A percentile compares a stretch with the other conserved stretches of the same genome.
phyloP scores from a whole-genome alignment of 2,888 invertebrate genomes.

The Platycheirus rosarum region DNA sequence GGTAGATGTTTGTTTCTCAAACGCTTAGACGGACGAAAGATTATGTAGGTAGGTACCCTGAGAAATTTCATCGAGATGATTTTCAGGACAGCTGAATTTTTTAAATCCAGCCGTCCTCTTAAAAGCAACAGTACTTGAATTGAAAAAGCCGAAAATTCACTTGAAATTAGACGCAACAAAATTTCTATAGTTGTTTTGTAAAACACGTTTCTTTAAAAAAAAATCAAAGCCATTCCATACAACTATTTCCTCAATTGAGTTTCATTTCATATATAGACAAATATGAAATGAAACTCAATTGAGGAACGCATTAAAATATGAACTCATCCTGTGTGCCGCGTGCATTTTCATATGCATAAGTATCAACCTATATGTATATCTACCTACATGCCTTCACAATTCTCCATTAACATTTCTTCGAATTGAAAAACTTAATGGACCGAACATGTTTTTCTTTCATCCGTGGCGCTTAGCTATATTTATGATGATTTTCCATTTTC shows the following conservation, averaged over 20 bases:
- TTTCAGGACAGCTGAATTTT: not conserved
- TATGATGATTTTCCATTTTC: constrained; percentile 77
- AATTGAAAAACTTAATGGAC: constrained; percentile 81
- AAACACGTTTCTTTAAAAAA: not conserved
- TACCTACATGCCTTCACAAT: constrained; percentile 36
- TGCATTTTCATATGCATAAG: not conserved
- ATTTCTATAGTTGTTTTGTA: not conserved
- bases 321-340: not conserved
- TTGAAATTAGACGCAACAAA: not conserved
- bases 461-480: constrained; percentile 82
- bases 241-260: not conserved
- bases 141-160: not conserved
- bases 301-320: not conserved
- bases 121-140: not conserved
- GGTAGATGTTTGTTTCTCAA: no score
- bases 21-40: no score
- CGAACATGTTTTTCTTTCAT: constrained; percentile 82
- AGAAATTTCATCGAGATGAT: no score
- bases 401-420: constrained; percentile 33
- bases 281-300: no score
- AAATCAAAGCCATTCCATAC: not conserved
- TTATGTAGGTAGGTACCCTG: no score
- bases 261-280: not conserved
- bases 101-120: not conserved
- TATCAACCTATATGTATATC: not conserved